phyloP scores from a whole-genome alignment of 2,113 vertebrate genomes.

The Sporophila hypoxantha region DNA sequence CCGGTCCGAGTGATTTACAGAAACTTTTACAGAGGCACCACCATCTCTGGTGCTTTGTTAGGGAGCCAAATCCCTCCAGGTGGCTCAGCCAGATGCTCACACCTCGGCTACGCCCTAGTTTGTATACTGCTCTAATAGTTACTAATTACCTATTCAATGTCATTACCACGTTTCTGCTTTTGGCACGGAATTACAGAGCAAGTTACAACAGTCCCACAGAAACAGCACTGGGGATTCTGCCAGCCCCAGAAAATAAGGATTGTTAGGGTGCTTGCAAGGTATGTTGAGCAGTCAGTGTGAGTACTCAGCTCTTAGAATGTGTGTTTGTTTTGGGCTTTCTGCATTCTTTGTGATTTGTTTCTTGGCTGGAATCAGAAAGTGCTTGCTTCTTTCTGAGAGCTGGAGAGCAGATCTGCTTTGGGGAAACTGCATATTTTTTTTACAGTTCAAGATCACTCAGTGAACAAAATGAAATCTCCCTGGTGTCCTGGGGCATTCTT shows the following conservation, averaged over 20 bases:
- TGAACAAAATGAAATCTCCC: background rate
- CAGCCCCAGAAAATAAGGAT: slow-evolving; percentile 33
- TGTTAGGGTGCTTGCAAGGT: background rate
- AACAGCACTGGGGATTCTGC: slow-evolving; percentile 41
- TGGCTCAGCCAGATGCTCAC: slow-evolving; percentile 67
- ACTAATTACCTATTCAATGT: slow-evolving; percentile 74
- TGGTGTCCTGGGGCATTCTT: background rate
- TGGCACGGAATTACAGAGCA: slow-evolving; percentile 63
- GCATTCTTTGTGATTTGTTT: background rate
- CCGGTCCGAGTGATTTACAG: slow-evolving; percentile 52
- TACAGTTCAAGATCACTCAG: background rate
- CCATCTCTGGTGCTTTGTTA: slow-evolving; percentile 67
- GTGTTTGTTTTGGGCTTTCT: slow-evolving; percentile 28
- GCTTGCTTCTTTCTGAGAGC: background rate
- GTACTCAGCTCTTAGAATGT: background rate
- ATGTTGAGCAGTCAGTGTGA: background rate
- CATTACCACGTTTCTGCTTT: slow-evolving; percentile 59
- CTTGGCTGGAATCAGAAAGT: background rate
- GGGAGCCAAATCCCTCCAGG: slow-evolving; percentile 70
- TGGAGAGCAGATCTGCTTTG: background rate
- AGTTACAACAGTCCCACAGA: slow-evolving; percentile 67
- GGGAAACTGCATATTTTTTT: background rate
- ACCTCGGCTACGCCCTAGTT: slow-evolving; percentile 67
- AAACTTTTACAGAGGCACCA: slow-evolving; percentile 48
- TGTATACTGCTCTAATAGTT: slow-evolving; percentile 73